These are phyloP conservation scores for Nannospalax galili DNA, from an alignment of 2,113 vertebrate species.

Conservation along the genomic window DNA sequence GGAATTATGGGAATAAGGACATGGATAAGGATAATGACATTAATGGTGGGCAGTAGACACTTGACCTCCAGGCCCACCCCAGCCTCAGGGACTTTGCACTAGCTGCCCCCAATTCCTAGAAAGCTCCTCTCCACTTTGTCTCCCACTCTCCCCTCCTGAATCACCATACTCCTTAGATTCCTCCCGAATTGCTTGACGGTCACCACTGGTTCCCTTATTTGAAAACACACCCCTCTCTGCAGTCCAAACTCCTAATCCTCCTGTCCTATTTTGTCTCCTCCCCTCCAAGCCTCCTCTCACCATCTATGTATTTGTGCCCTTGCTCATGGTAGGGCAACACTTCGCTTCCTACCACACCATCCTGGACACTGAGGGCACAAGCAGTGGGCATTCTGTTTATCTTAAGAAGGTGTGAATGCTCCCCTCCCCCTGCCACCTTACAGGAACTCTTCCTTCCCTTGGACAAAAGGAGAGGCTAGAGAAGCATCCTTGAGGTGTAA, in stretches of 20 bases:
- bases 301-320: neutral
- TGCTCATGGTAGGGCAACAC: neutral
- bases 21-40: no score
- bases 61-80: neutral
- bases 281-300: no score
- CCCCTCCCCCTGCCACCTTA: neutral
- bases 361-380: neutral
- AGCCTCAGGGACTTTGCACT: slow-evolving; percentile 1
- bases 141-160: neutral
- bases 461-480: neutral
- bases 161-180: neutral
- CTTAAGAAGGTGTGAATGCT: no score
- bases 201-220: neutral
- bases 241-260: neutral
- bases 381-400: neutral
- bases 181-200: neutral
- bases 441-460: neutral
- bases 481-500: neutral
- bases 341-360: neutral
- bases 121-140: neutral
- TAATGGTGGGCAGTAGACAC: neutral
- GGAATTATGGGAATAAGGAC: neutral
- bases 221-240: neutral
- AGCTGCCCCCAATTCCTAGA: neutral
- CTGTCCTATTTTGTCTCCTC: neutral